A percentile compares a stretch with the other conserved stretches of the same genome.
Conservation (phyloP, 2,888 invertebrate species). For the Eristalis tenax region DNA sequence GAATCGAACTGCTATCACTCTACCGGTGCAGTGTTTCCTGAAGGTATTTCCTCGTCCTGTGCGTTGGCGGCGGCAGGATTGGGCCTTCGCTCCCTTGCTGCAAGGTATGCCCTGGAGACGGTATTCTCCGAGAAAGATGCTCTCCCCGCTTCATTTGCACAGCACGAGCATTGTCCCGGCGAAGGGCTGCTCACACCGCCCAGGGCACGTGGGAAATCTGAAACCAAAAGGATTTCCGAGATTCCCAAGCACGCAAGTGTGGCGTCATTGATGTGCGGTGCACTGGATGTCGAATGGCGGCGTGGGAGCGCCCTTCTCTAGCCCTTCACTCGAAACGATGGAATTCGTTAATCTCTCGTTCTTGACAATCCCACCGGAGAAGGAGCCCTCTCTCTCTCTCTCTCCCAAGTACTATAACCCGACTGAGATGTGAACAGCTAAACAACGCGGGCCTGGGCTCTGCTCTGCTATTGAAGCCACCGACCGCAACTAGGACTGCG, state of each 20-base stretch:
- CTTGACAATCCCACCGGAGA: neutral
- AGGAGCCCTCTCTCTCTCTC: neutral
- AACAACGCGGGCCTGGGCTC: neutral
- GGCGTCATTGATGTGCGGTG: neutral
- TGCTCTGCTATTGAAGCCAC: constrained; percentile 13
- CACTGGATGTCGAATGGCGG: neutral
- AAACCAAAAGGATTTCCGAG: neutral
- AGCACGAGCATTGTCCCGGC: neutral
- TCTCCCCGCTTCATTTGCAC: neutral
- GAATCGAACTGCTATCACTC: constrained; percentile 48
- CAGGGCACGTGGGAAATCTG: neutral
- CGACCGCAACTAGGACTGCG: constrained; percentile 33
- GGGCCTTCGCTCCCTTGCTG: neutral
- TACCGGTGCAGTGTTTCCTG: constrained; percentile 6
- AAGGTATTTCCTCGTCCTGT: constrained; percentile 10
- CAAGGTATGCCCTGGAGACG: constrained; percentile 34
- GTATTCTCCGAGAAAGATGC: neutral
- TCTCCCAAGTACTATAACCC: neutral
- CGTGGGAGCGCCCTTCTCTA: too few species aligned
- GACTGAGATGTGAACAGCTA: neutral
- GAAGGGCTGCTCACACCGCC: neutral
- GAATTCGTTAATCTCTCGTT: neutral
- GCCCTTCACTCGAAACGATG: neutral
- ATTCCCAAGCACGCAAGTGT: neutral
- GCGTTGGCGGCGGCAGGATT: neutral